Conservation (phyloP, 2,797 vertebrate genomes). For the Sebastes jordani region DNA sequence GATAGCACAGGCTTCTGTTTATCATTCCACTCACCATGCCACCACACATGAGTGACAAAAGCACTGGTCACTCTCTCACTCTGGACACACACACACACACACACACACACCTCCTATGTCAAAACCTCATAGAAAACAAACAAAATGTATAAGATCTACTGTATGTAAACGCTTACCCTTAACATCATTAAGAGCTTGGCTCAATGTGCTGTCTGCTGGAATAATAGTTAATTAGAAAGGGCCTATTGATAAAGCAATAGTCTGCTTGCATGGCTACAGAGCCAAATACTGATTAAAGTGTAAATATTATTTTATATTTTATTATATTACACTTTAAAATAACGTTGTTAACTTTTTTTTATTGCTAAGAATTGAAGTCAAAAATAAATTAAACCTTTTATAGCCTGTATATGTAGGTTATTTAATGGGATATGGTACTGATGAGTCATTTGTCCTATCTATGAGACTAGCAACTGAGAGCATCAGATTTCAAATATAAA, state of each 20-base stretch:
- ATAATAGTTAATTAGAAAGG: not conserved
- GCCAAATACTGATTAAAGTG: not conserved
- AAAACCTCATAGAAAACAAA: constrained; percentile 18
- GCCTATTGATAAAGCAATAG: not conserved
- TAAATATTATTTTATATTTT: not conserved
- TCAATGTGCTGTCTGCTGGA: not conserved
- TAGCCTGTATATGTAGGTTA: not conserved
- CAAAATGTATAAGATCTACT: not conserved
- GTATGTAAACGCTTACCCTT: not conserved
- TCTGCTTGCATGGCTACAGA: not conserved
- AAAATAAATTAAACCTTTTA: not conserved
- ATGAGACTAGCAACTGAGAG: not conserved
- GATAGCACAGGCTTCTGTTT: constrained; percentile 85
- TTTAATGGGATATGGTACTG: not conserved
- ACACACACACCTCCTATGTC: constrained; percentile 34
- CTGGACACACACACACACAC: not conserved
- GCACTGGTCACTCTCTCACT: constrained; percentile 31
- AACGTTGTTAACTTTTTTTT: not conserved
- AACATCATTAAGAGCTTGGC: not conserved
- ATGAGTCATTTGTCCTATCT: not conserved
- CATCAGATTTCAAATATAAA: not conserved
- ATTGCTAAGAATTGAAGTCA: not conserved
- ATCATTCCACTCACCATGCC: constrained; percentile 85
- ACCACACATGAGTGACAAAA: constrained; percentile 66
- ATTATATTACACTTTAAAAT: not conserved